phyloP scores from a whole-genome alignment of 35 echinoderm and acorn worm species.

The Apostichopus parvimensis region DNA sequence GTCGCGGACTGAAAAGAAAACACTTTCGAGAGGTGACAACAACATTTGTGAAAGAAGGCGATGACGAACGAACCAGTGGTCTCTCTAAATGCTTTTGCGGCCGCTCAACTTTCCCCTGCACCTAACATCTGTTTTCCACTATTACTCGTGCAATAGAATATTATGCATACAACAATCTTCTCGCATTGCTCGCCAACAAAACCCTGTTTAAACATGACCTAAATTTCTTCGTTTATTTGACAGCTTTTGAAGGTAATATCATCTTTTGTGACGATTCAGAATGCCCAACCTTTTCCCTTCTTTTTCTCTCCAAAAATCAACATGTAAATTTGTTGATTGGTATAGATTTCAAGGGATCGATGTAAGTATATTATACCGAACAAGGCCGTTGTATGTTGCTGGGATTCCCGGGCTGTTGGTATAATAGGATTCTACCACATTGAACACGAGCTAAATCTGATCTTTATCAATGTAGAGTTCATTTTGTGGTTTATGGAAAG shows the following conservation, averaged over 20 bases:
- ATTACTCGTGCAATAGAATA: conserved; percentile 25
- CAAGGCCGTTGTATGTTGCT: conserved; percentile 45
- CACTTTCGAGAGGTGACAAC: not conserved
- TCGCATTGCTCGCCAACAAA: conserved; percentile 2
- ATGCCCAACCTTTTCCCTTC: conserved; percentile 10
- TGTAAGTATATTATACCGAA: conserved; percentile 28
- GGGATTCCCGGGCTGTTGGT: conserved; percentile 3
- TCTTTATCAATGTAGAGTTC: conserved; percentile 3
- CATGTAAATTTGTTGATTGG: conserved; percentile 49
- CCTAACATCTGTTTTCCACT: conserved; percentile 26
- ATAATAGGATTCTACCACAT: conserved; percentile 28
- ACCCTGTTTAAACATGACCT: conserved; percentile 47
- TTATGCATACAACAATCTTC: conserved; percentile 31
- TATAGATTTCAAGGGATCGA: conserved; percentile 35
- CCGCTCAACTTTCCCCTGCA: not conserved
- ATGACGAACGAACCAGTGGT: not conserved
- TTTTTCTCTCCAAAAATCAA: conserved; percentile 44
- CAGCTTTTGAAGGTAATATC: conserved; percentile 38
- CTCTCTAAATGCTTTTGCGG: not conserved
- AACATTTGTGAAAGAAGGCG: no score
- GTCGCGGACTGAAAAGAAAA: not conserved
- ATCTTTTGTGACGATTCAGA: conserved; percentile 18
- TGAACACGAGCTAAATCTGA: conserved; percentile 36
- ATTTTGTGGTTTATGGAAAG: conserved; percentile 32
- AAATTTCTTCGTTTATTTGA: conserved; percentile 43